phyloP scores from a whole-genome alignment of 2,113 vertebrate genomes.

The Cyphomyrus plagiostoma region DNA sequence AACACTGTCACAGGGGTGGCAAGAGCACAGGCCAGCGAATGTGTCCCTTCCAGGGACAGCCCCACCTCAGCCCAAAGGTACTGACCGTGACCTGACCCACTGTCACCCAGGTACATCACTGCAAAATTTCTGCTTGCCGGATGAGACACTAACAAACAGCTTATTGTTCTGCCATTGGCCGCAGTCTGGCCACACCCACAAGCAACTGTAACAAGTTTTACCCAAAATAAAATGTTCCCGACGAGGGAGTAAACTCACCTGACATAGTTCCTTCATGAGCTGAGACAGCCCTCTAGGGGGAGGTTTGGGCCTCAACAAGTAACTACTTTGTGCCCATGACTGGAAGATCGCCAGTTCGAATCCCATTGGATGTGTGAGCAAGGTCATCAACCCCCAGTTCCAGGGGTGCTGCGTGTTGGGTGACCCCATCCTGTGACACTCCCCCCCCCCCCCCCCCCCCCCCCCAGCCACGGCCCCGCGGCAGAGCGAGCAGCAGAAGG shows the following conservation, averaged over 20 bases:
- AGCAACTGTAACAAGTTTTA: not conserved
- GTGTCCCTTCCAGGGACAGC: not conserved
- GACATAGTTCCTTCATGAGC: not conserved
- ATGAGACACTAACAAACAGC: not conserved
- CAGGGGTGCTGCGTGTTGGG: not conserved
- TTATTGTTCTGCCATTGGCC: not conserved
- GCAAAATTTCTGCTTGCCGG: not conserved
- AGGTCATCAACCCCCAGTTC: not conserved
- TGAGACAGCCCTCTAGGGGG: not conserved
- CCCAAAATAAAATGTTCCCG: not conserved
- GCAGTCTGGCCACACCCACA: not conserved
- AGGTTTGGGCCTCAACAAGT: not conserved
- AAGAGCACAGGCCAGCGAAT: not conserved
- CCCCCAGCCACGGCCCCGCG: too few relatives aligned
- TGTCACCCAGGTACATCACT: not conserved
- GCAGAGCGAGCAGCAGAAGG: slow-evolving; percentile 21
- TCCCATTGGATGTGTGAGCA: not conserved
- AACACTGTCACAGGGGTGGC: not conserved
- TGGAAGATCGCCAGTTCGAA: not conserved
- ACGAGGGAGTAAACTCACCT: not conserved
- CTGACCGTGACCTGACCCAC: slow-evolving; percentile 27
- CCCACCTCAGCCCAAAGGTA: not conserved
- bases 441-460: too few relatives aligned
- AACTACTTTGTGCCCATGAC: not conserved
- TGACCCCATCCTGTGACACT: not conserved